Base-by-base conservation (phyloP, 1,140 invertebrate genomes). In the Drosophila lowei region DNA sequence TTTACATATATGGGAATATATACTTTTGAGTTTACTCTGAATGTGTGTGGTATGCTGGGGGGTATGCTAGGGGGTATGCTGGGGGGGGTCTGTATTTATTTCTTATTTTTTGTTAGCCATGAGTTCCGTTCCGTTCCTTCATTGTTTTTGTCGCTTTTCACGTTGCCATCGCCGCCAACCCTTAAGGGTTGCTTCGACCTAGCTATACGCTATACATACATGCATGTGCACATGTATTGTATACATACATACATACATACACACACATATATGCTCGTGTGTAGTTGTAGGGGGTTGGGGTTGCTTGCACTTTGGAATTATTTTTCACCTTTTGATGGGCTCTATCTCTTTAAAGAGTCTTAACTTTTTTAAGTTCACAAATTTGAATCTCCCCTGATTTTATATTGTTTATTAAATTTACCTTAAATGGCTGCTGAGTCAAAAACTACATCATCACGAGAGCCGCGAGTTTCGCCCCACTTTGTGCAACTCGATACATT, bases 181-280 rank as follows among this genome's bases (percentile, higher is more conserved):
- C 34, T 71, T 71, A 71, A 61, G 67, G 67, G 67, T 71, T 71
- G 67, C 67, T 72, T 46, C 34, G 34, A 38, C 15, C n/a, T 23
- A 48, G 41, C 46, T 28, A 58, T 41, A 5, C 11, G 34, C 43
- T 18, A 59, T 38, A 28, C 54, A 50, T 49, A 48, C 62, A 65
- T 15, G 23, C 49, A 8, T 42, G 43, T 38, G 38, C 7, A 25
- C 23, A 25, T 25, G 23, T 25, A 25, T 28, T 16, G 30, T 18
- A n/a, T 16, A 54, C 49, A 60, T 34, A 47, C 28, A 72, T 49
- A 21, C 18, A 48, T 42, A n/a, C n/a, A 2, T 18, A 23, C 21
- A 47, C 42, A 34, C 23, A 23, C 3, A 25, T 25, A 25, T 57
- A 15, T 18, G 48, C 25, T 28, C 25, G 34, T 42, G 41, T n/a